Percentiles rank a stretch among this genome's conserved stretches.
phyloP scores from a whole-genome alignment of 2,888 invertebrate genomes.

The Caenorhabditis zanzibari region DNA sequence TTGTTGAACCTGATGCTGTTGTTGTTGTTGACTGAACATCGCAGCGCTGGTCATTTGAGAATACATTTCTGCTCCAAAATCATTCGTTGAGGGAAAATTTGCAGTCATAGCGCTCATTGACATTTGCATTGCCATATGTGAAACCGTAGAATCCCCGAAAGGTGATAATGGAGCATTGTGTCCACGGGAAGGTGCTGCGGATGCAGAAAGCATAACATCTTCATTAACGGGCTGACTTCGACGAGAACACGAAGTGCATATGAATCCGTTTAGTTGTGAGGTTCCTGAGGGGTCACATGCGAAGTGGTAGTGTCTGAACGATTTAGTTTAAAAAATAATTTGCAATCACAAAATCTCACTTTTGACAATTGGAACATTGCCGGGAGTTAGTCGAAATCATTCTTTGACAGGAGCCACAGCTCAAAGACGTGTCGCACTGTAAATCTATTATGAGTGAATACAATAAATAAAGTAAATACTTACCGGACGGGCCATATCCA shows the following conservation, averaged over 20 bases:
- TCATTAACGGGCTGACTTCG: slow-evolving; percentile 65
- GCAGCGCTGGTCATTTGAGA: slow-evolving; percentile 30
- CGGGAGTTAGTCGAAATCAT: slow-evolving; percentile 41
- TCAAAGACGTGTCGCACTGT: slow-evolving; percentile 35
- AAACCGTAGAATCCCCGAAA: slow-evolving; percentile 26
- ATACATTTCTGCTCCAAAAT: slow-evolving; percentile 45
- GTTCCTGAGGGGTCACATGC: slow-evolving; percentile 59
- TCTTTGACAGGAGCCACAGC: slow-evolving; percentile 35
- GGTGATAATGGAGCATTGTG: slow-evolving; percentile 37
- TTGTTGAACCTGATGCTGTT: slow-evolving; percentile 25
- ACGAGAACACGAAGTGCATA: slow-evolving; percentile 87
- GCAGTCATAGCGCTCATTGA: slow-evolving; percentile 21
- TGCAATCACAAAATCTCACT: slow-evolving; percentile 38
- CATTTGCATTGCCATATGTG: slow-evolving; percentile 44
- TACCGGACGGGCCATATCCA: slow-evolving; percentile 34
- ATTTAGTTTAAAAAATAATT: neutral
- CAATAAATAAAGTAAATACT: neutral
- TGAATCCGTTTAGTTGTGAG: slow-evolving; percentile 89
- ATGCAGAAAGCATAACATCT: slow-evolving; percentile 66
- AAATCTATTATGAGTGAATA: neutral
- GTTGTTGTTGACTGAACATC: slow-evolving; percentile 2
- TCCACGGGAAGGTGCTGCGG: slow-evolving; percentile 12
- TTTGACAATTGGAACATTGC: slow-evolving; percentile 47
- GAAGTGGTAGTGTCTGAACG: slow-evolving; percentile 55
- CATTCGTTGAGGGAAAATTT: slow-evolving; percentile 14